Base-by-base conservation (phyloP, 2,888 invertebrate genomes). In the Dascillus cervinus region DNA sequence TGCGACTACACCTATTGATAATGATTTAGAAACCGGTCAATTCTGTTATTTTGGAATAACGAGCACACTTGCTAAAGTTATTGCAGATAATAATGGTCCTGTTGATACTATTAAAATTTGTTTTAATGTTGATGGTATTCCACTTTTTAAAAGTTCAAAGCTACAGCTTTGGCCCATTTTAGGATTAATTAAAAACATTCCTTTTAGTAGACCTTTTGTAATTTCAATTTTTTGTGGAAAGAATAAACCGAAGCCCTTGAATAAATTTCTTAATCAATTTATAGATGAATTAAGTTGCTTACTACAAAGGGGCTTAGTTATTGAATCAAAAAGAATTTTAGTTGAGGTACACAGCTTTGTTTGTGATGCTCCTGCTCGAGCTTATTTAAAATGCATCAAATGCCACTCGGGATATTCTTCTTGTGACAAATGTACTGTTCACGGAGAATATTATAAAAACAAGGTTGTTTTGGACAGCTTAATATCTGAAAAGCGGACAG, bases 151-250 rank as follows among this genome's bases (percentile, higher is more conserved):
- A 9, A 29, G 29, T 9, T 10, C 13, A 13, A 13, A 11, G 13
- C 5, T 10, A n/a, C 22, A 21, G 22, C 22, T 29, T 13, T 29
- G 29, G 29, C 29, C 29, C 2, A 29, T 29, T 20, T 29, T 22
- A 9, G 25, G 26, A n/a, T 6, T 25, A 5, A 22, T 21, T 10
- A 29, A 24, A 29, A 29, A 29, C 9, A 13, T 20, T 13, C 21
- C 21, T 2, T 29, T 11, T 3, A 8, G 11, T 5, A 21, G 26
- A 9, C 39, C 34, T 13, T 39, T 44, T 33, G 31, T 39, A 10
- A 23, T 43, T 15, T 40, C 36, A 13, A 29, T 39, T 24, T 44
- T 36, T 34, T 37, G 34, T 37, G 46, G 46, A 1, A 22, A 8
- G n/a, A 30, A 32, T 6, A 46, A 46, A 29, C 44, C 46, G 13